Percentiles rank a stretch among this genome's conserved stretches.
phyloP scores from a whole-genome alignment of 2,797 vertebrate species.

The Etheostoma perlongum region DNA sequence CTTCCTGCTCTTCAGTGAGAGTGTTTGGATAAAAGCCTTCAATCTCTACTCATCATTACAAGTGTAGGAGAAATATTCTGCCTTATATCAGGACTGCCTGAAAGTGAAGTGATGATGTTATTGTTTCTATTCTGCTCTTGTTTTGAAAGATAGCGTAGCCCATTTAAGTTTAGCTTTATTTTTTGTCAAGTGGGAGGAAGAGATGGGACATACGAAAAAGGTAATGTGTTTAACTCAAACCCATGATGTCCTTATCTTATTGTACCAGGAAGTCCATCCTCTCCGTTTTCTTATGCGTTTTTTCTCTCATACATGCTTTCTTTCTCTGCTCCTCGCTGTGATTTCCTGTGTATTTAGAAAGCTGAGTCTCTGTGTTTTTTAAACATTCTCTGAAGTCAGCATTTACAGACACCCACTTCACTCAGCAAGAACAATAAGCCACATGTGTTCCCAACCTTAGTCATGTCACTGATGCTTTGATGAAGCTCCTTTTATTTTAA shows the following conservation, averaged over 20 bases:
- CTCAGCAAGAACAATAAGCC: constrained; percentile 23
- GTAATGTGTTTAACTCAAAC: constrained; percentile 15
- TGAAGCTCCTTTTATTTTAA: not conserved
- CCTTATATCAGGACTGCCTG: constrained; percentile 7
- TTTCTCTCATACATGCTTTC: constrained; percentile 30
- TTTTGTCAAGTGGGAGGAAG: not conserved
- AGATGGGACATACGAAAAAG: not conserved
- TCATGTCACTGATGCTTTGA: constrained; percentile 15
- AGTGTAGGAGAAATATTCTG: constrained; percentile 36
- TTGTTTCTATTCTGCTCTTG: not conserved
- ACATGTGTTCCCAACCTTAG: not conserved
- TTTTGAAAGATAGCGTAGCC: not conserved
- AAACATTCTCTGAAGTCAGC: constrained; percentile 39
- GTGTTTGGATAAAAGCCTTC: constrained; percentile 22
- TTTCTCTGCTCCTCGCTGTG: constrained; percentile 16
- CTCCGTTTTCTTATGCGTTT: constrained; percentile 35
- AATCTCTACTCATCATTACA: constrained; percentile 39
- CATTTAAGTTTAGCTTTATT: constrained; percentile 3
- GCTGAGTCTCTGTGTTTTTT: constrained; percentile 23
- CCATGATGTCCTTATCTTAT: not conserved
- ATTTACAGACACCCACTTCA: constrained; percentile 35
- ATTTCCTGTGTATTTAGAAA: constrained; percentile 48
- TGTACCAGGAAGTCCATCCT: constrained; percentile 57
- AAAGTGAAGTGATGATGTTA: constrained; percentile 16
- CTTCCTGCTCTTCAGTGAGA: constrained; percentile 16